Base-by-base conservation (phyloP, 2,888 invertebrate genomes). In the Chrysotoxum bicinctum region DNA sequence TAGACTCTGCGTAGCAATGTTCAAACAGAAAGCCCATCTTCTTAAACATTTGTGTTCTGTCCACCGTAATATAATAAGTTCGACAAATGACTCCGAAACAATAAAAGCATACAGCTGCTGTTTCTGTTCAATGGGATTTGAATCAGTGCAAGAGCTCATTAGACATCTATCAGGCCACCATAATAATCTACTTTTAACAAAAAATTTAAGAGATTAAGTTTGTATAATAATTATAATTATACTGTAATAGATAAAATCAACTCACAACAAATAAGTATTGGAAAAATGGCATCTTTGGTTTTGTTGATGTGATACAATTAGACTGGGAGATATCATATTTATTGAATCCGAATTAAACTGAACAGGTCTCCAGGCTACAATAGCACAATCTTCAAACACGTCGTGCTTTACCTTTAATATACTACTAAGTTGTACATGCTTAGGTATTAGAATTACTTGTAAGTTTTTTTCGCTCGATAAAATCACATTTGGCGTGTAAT, bases 11-110 rank as follows among this genome's bases (percentile, higher is more conserved):
- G 96, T 97, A 79, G 97, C 97, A 74, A 97, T 97, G 97, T 97
- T 97, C 92, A 97, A 97, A 92, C 97, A 97, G 90, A 97, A 97
- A 91, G 97, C 97, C 7, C 97, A 97, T 91, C 93, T 97, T 88
- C 92, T 97, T 81, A 97, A 97, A 93, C 97, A 97, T 90, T 93
- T 97, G 90, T 97, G 97, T 92, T 97, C 97, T 87, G 97, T 97
- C 84, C 97, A 97, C 93, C 94, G 97, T 88, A 96, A 96, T 91
- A 96, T 97, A 85, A 97, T 97, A 91, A 96, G 96, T 52, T 91
- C 91, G 54, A 90, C 90, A 12, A 90, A 90, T 70, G 96, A 96
- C 48, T 95, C 96, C 87, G 96, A 96, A 90, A 95, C 95, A 85
- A 95, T 94, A 88, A 95, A 95, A 30, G 94, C 95, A 78, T 97